These are phyloP conservation scores for Leptoteleia sp. DNA, from an alignment of 1,140 invertebrate genomes.

Conservation along the genomic window DNA sequence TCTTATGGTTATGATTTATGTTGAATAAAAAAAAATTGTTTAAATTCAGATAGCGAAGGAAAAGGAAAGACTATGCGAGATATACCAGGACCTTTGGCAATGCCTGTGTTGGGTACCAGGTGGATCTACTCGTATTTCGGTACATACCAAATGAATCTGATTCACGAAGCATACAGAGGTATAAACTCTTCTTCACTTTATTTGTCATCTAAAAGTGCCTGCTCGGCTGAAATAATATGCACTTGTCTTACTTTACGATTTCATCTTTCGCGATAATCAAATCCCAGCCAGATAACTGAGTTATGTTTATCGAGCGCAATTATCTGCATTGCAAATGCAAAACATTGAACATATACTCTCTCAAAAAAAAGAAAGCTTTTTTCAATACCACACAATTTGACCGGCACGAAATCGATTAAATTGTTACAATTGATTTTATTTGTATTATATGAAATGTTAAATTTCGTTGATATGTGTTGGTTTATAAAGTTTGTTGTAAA, in stretches of 20 bases:
- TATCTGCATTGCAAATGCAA: no score
- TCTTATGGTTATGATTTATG: no score
- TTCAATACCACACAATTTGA: no score
- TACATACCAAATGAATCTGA: constrained; percentile 86
- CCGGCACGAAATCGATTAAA: no score
- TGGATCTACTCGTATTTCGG: constrained; percentile 88
- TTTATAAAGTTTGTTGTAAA: no score
- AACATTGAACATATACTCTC: no score
- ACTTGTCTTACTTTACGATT: constrained; percentile 30
- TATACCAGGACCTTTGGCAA: constrained; percentile 87
- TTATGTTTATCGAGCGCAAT: constrained; percentile 17
- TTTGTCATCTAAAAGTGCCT: constrained; percentile 19
- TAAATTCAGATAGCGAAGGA: constrained; percentile 37
- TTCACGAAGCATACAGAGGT: constrained; percentile 91
- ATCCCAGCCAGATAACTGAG: constrained; percentile 29
- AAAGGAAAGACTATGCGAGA: constrained; percentile 69
- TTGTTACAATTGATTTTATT: no score
- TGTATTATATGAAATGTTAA: no score
- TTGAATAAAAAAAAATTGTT: neutral
- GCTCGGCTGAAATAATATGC: constrained; percentile 29
- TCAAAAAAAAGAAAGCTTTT: no score
- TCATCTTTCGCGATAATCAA: constrained; percentile 33
- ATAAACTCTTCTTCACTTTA: constrained; percentile 71
- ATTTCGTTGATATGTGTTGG: no score
- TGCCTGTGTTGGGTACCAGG: constrained; percentile 90